Percentiles rank a stretch among this genome's conserved stretches.
These are phyloP conservation scores for Plecotus auritus DNA, from an alignment of 2,113 vertebrate genomes.

Conservation along the genomic window DNA sequence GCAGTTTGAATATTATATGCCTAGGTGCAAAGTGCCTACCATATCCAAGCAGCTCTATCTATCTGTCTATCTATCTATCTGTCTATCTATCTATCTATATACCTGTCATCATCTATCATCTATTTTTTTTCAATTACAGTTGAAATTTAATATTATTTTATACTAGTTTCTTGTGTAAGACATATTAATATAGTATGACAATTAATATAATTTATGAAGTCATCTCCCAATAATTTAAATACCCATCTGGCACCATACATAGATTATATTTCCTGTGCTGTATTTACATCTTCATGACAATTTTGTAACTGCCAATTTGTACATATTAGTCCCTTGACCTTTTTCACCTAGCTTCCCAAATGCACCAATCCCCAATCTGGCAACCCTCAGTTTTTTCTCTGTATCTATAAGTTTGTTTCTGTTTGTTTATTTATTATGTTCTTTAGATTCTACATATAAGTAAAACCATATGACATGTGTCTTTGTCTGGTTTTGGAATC, in stretches of 20 bases:
- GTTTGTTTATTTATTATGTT: neutral
- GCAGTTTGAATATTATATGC: neutral
- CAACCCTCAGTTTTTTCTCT: neutral
- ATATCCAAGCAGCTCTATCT: neutral
- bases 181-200: neutral
- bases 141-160: neutral
- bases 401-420: neutral
- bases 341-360: neutral
- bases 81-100: too few species aligned
- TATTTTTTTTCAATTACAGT: neutral
- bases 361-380: neutral
- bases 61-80: neutral
- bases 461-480: neutral
- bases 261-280: neutral
- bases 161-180: neutral
- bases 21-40: neutral
- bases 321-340: neutral
- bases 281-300: neutral
- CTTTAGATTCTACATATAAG: neutral
- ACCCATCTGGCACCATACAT: neutral
- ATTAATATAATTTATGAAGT: neutral
- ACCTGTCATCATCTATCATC: neutral
- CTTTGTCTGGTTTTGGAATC: neutral
- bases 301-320: neutral
- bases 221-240: neutral